Evolutionary conservation across 2,797 vertebrate species (phyloP), one percentile per base, ranked within the genome.

Genomic region (Trichosurus vulpecula): DNA sequence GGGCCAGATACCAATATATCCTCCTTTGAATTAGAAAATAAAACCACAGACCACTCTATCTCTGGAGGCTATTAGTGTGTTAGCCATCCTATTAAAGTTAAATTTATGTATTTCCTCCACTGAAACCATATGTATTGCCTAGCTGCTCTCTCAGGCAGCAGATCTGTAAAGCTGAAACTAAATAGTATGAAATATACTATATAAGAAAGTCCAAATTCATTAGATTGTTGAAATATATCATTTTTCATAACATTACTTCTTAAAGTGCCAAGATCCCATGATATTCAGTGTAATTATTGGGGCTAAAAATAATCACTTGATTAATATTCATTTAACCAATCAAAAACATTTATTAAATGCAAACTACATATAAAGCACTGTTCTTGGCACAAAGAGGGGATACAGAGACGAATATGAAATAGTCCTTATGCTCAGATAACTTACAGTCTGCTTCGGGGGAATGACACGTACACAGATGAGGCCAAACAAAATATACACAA

Each of bases 151-250:
- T 95, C 25, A 81, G 93, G 54, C 30, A 95, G 25, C 54, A 94
- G 93, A 97, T 96, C 90, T 93, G 90, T 95, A 96, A 97, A 95
- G 53, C n/a, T 93, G 93, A 97, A 96, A 96, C 93, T 94, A 94
- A 94, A 89, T 66, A 93, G 58, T 41, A 25, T 57, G 74, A 87
- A 87, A 51, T 87, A 87, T 29, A 87, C 74, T 87, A 51, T 87
- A 87, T 51, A 47, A 94, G 90, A 95, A 95, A 52, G 90, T 41
- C 10, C 54, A 93, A 91, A 10, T 93, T 96, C 92, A 94, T 95
- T 93, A 61, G 54, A 92, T 93, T 89, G 19, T 41, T 96, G 96
- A 95, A 95, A 94, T 93, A 93, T 57, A 94, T 93, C 94, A 92
- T 29, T 55, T 92, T 51, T 29, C 92, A 95, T 94, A 96, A 74